Evolutionary conservation across 2,113 vertebrate genomes (phyloP).

Genomic region (Tricholaema leucomelas): DNA sequence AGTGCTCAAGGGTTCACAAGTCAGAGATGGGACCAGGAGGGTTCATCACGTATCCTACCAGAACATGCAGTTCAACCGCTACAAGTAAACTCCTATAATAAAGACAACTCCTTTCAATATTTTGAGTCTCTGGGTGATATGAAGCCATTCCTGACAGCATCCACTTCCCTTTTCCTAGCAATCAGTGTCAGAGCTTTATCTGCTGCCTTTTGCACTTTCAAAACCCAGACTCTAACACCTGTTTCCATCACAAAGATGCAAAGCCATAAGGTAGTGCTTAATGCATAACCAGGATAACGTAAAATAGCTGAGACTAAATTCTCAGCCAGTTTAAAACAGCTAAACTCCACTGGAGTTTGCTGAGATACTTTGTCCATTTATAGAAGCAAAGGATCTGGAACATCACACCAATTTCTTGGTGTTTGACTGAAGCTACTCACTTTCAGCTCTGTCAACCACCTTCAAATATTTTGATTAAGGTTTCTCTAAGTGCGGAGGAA

Average conservation of each 20-base stretch:
- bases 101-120: not conserved
- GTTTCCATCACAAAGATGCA: not conserved
- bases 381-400: conserved; percentile 22
- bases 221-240: not conserved
- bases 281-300: not conserved
- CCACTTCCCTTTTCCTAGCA: not conserved
- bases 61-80: not conserved
- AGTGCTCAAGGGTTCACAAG: not conserved
- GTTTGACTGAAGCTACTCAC: conserved; percentile 15
- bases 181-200: not conserved
- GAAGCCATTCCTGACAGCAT: not conserved
- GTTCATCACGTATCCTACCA: accelerated
- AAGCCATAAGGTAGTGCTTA: not conserved
- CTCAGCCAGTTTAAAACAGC: not conserved
- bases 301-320: not conserved
- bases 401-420: not conserved
- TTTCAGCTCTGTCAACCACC: conserved; percentile 14
- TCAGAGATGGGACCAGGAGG: not conserved
- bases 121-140: not conserved
- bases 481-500: conserved; percentile 15
- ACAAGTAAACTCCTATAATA: not conserved
- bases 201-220: not conserved
- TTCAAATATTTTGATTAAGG: conserved; percentile 55
- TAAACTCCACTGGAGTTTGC: not conserved
- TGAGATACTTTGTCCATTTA: not conserved